Evolutionary conservation across 2,888 invertebrate genomes (phyloP), one percentile per base, ranked within the genome.

Genomic region (Pachydiplax longipennis): DNA sequence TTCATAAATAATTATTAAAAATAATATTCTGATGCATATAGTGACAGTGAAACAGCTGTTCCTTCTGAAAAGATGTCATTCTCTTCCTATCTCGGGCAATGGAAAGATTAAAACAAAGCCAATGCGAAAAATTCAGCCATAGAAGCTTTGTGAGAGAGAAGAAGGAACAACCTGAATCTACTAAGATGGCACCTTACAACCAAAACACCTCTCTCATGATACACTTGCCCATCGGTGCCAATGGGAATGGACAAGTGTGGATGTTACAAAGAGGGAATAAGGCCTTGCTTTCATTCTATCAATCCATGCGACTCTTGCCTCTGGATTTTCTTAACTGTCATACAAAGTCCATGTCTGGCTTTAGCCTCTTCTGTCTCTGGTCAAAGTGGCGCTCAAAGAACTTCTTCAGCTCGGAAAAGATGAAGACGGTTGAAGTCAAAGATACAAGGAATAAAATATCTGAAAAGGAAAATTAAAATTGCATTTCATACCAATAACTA

Each of bases 391-490:
- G 95, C 94, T 98, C 98, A 92, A 97, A 94, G 92, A 97, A 95
- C 94, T 99, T 99, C 94, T 98, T 98, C 53, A 98, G 94, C 94
- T 99, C 99, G 91, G 98, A 98, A 91, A 99, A 97, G 91, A 98
- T 95, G 94, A 99, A 99, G 90, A 99, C 99, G 92, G 98, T 98
- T n/a, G 99, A 99, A 37, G 99, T 98, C 91, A 99, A 95, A 92
- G 96, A 96, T 48, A 98, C 95, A 92, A 99, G 95, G 94, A 99
- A 98, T 92, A 98, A 94, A 93, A 99, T 96, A 95, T 99, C 99
- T 98, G 95, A 65, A 96, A 95, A 91, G 91, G 13, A 31, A 58
- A 81, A 81, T 6, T 44, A 44, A 44, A 8, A 44, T 44, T 0
- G 44, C 44, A 44, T 44, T 44, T 44, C 44, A 44, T 13, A 80